Evolutionary conservation across 2,888 invertebrate genomes (phyloP).

Genomic region (Polietes domitor): DNA sequence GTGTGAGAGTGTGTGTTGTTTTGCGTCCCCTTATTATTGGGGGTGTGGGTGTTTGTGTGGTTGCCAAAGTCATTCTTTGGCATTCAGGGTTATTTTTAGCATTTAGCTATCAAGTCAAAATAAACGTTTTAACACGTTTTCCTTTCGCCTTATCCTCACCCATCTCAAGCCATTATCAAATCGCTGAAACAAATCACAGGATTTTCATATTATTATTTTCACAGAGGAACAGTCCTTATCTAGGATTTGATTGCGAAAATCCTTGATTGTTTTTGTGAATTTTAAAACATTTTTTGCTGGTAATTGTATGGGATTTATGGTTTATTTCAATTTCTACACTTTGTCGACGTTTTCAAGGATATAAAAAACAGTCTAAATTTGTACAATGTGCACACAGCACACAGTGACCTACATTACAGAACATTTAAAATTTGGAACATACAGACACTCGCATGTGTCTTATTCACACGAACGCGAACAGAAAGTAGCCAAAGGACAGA

Average conservation of each 20-base stretch:
- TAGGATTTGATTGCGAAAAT: background rate
- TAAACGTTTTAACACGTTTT: conserved; percentile 16
- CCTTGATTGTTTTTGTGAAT: background rate
- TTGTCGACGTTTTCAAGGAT: conserved; percentile 38
- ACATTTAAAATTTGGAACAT: background rate
- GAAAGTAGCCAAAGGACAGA: too few species aligned
- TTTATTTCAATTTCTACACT: conserved; percentile 5
- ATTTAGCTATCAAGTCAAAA: conserved; percentile 7
- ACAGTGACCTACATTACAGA: background rate
- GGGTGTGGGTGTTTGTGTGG: background rate
- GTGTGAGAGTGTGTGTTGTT: background rate
- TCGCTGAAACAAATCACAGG: background rate
- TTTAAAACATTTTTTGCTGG: background rate
- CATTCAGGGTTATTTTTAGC: background rate
- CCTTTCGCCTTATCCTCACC: background rate
- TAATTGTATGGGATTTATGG: background rate
- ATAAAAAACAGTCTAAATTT: conserved; percentile 13
- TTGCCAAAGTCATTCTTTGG: conserved; percentile 15
- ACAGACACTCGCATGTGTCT: background rate
- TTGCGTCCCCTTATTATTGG: background rate
- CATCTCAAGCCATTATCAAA: background rate
- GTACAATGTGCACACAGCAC: too few species aligned
- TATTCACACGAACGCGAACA: background rate
- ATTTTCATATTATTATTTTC: background rate
- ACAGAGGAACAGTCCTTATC: background rate